These are phyloP conservation scores for Hemichromis elongatus DNA, from an alignment of 2,113 vertebrate species.

Conservation along the genomic window DNA sequence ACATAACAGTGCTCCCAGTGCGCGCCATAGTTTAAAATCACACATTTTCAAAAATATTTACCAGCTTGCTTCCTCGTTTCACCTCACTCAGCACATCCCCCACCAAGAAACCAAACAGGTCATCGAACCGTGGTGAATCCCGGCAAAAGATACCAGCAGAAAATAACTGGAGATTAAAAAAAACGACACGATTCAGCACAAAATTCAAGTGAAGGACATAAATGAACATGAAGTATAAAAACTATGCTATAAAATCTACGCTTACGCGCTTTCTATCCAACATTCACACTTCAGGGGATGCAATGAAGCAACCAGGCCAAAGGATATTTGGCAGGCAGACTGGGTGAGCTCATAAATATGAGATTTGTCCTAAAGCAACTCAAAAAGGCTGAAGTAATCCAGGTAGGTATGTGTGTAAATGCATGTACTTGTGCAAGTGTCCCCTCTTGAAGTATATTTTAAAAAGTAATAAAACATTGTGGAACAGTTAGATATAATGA, in stretches of 20 bases:
- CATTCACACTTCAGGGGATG: not conserved
- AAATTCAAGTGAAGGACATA: not conserved
- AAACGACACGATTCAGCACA: not conserved
- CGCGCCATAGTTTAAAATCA: not conserved
- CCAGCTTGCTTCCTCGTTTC: constrained; percentile 61
- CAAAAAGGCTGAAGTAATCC: not conserved
- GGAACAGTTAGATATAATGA: not conserved
- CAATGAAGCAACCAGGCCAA: not conserved
- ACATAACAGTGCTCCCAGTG: not conserved
- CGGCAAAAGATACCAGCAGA: constrained; percentile 59
- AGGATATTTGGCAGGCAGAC: not conserved
- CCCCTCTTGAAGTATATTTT: not conserved
- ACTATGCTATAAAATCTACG: not conserved
- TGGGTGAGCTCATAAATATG: not conserved
- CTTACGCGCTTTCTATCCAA: not conserved
- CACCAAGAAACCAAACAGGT: constrained; percentile 67
- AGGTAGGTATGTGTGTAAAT: not conserved
- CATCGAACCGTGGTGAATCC: constrained; percentile 42
- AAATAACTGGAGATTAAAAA: constrained; percentile 61
- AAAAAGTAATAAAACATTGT: not conserved
- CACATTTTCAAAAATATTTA: not conserved
- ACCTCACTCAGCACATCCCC: constrained; percentile 54
- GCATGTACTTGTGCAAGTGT: not conserved
- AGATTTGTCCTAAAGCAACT: not conserved
- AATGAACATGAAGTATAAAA: not conserved